A percentile compares a stretch with the other conserved stretches of the same genome.
phyloP scores from a whole-genome alignment of 1,140 invertebrate genomes.

The Phenacoccus solenopsis region DNA sequence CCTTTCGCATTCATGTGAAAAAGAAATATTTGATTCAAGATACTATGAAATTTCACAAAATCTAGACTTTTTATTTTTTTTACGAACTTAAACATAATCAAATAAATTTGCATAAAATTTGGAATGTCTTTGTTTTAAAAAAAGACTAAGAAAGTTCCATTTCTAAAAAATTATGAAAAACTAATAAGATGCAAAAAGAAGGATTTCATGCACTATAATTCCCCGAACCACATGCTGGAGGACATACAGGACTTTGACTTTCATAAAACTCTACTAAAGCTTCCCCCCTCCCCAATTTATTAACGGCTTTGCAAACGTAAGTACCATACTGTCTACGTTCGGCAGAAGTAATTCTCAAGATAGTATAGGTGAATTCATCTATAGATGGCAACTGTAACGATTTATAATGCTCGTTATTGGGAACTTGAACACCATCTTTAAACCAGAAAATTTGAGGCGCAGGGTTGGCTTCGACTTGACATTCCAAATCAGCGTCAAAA shows the following conservation, averaged over 20 bases:
- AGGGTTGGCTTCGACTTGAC: constrained; percentile 82
- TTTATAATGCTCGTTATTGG: constrained; percentile 76
- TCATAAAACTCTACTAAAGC: constrained; percentile 70
- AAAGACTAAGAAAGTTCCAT: too few species aligned
- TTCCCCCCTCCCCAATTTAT: constrained; percentile 66
- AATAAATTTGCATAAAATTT: too few species aligned
- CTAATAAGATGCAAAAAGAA: too few species aligned
- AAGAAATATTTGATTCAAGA: too few species aligned
- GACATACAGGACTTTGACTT: constrained; percentile 79
- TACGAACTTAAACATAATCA: too few species aligned
- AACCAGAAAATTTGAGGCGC: constrained; percentile 79
- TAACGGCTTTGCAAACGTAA: constrained; percentile 73
- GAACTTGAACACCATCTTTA: constrained; percentile 55
- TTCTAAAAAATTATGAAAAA: too few species aligned
- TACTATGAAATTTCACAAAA: too few species aligned
- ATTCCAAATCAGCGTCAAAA: constrained; percentile 85
- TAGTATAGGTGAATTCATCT: constrained; percentile 81
- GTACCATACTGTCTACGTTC: constrained; percentile 78
- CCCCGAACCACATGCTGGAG: constrained; percentile 62
- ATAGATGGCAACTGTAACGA: constrained; percentile 72
- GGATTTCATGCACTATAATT: too few species aligned
- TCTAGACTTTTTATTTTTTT: too few species aligned
- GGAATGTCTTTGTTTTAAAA: too few species aligned
- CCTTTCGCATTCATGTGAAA: too few species aligned
- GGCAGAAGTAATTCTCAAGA: constrained; percentile 72